Base-by-base conservation (phyloP, 2,113 vertebrate genomes). In the Pelobates fuscus region DNA sequence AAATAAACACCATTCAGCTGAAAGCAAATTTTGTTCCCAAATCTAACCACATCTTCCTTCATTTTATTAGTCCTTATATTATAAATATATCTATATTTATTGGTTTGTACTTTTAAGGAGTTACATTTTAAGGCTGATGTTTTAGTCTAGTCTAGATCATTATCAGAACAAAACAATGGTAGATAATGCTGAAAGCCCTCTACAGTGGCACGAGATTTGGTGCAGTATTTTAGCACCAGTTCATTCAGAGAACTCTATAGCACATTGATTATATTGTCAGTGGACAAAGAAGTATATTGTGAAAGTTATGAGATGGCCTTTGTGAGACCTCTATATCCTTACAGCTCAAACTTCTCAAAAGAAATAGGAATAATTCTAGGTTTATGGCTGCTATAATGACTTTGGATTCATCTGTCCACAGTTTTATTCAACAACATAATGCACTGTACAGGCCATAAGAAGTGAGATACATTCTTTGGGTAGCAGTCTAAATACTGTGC, bases 1-100 rank as follows among this genome's bases (percentile, higher is more conserved):
- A 49, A 77, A 77, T 77, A 77, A 77, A 77, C 73, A 77, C 73
- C 46, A 76, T 77, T 77, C 65, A 52, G 57, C 57, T 60, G 73
- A 77, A 64, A 68, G 57, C 20, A 61, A 68, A 68, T 58, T 77
- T 68, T 61, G 64, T 29, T 77, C 65, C 57, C 64, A 60, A 67
- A 57, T 67, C 30, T 67, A 67, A 59, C 63, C 37, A 61, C 43
- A 52, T 68, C 41, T 68, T 43, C n/a, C 65, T 61, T 60, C 41
- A 52, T 77, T 77, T 37, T 61, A 67, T 18, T 25, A 11, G 60
- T 59, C 67, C 41, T 61, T 68, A 68, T 77, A 37, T 52, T 61
- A 60, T 68, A 61, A 77, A 77, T 61, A 68, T 57, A 66, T 52
- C 73, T 37, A 5, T 68, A 61, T 68, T 68, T 61, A 68, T 59